phyloP scores from a whole-genome alignment of 2,113 vertebrate species.

The Lepisosteus osseus region DNA sequence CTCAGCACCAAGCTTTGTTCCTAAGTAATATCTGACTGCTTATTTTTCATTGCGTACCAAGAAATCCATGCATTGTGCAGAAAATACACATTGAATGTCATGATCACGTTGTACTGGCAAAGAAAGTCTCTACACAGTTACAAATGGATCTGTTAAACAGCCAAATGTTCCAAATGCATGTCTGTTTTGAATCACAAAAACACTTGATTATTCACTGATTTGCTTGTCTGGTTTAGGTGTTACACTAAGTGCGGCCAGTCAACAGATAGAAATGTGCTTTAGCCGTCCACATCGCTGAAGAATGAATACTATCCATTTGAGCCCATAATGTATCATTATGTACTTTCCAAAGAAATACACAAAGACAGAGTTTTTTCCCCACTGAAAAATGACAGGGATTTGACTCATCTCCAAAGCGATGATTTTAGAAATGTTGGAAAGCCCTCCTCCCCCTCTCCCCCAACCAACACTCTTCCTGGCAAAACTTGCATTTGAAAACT shows the following conservation, averaged over 20 bases:
- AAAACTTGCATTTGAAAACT: too few relatives aligned
- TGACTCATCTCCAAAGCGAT: neutral
- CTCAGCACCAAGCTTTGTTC: neutral
- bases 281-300: slow-evolving; percentile 15
- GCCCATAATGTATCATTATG: too few relatives aligned
- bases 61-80: slow-evolving; percentile 18
- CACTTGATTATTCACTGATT: slow-evolving; percentile 39
- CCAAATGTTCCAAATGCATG: slow-evolving; percentile 47
- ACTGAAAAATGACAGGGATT: too few relatives aligned
- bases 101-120: slow-evolving; percentile 6
- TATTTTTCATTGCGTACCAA: slow-evolving; percentile 16
- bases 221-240: slow-evolving; percentile 9
- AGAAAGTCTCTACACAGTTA: slow-evolving; percentile 18
- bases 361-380: too few relatives aligned
- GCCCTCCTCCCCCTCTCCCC: too few relatives aligned
- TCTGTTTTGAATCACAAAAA: slow-evolving; percentile 44
- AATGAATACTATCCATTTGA: neutral
- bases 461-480: too few relatives aligned
- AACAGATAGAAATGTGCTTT: slow-evolving; percentile 19
- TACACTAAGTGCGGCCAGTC: slow-evolving; percentile 29
- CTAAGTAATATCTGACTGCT: slow-evolving; percentile 15
- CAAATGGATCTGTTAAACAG: slow-evolving; percentile 25
- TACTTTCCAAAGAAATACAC: too few relatives aligned
- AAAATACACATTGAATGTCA: slow-evolving; percentile 5
- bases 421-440: too few relatives aligned